phyloP scores from a whole-genome alignment of 2,888 invertebrate species.

The Nephrocerus scutellatus region DNA sequence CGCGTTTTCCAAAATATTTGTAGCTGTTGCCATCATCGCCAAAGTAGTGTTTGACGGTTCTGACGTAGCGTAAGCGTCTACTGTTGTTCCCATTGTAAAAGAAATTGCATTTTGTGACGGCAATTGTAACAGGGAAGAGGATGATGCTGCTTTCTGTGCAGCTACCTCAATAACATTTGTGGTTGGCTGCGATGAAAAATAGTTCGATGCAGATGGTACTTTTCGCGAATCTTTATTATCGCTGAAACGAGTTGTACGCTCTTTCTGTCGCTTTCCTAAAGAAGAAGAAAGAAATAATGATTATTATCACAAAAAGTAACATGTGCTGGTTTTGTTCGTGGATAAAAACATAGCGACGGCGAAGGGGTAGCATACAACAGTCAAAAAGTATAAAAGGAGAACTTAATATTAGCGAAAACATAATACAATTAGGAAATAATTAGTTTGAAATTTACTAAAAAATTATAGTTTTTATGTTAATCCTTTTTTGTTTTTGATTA shows the following conservation, averaged over 20 bases:
- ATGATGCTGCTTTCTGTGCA: slow-evolving; percentile 12
- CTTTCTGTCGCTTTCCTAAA: slow-evolving; percentile 41
- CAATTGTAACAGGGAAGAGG: slow-evolving; percentile 27
- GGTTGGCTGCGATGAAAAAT: slow-evolving; percentile 21
- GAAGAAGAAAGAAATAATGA: slow-evolving; percentile 14
- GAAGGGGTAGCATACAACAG: slow-evolving; percentile 2
- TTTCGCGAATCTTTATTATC: slow-evolving; percentile 41
- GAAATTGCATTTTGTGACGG: slow-evolving; percentile 19
- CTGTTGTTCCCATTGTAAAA: too few species aligned
- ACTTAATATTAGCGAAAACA: too few species aligned
- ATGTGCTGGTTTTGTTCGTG: slow-evolving; percentile 3
- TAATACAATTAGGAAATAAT: too few species aligned
- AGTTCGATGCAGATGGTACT: slow-evolving; percentile 21
- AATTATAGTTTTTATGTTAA: slow-evolving; percentile 15
- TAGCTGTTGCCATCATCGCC: too few species aligned
- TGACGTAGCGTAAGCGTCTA: too few species aligned
- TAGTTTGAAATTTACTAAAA: too few species aligned
- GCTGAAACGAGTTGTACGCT: slow-evolving; percentile 45
- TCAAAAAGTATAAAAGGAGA: slow-evolving; percentile 6
- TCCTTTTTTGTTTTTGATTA: slow-evolving; percentile 10
- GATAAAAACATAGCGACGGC: slow-evolving; percentile 1
- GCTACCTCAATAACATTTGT: slow-evolving; percentile 4
- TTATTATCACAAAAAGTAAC: slow-evolving; percentile 6
- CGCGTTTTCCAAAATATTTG: too few species aligned
- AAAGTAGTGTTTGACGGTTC: too few species aligned